phyloP scores from a whole-genome alignment of 2,113 vertebrate genomes.

The Mesitornis unicolor region DNA sequence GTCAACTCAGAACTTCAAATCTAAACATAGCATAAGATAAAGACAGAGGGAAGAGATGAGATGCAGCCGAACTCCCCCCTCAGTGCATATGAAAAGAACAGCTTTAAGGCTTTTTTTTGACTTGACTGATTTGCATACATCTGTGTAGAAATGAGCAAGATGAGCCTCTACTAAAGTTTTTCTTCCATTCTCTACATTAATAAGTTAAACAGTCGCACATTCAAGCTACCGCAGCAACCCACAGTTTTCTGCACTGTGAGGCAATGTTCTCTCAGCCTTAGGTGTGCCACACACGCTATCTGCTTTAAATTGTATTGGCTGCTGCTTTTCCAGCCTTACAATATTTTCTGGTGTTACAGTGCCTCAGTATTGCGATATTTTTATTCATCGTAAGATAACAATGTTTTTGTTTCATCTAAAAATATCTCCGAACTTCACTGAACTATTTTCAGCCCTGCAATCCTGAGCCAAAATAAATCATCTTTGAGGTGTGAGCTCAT shows the following conservation, averaged over 20 bases:
- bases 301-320: not conserved
- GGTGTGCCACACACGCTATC: not conserved
- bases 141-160: slow-evolving; percentile 53
- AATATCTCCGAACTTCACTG: not conserved
- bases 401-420: slow-evolving; percentile 39
- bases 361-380: not conserved
- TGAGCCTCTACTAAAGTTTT: slow-evolving; percentile 28
- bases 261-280: not conserved
- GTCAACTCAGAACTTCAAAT: slow-evolving; percentile 54
- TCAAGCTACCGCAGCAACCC: slow-evolving; percentile 22
- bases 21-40: slow-evolving; percentile 67
- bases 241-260: not conserved
- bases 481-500: not conserved
- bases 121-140: slow-evolving; percentile 65
- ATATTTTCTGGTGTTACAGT: not conserved
- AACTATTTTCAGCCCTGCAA: not conserved
- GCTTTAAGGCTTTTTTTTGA: slow-evolving; percentile 61
- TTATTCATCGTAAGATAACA: slow-evolving; percentile 2
- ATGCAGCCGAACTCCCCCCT: slow-evolving; percentile 37
- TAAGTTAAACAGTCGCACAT: slow-evolving; percentile 42
- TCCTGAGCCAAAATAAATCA: not conserved
- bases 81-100: slow-evolving; percentile 55
- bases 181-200: slow-evolving; percentile 40
- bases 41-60: slow-evolving; percentile 61
- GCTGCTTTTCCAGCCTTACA: not conserved